These are phyloP conservation scores for Sorex araneus DNA, from an alignment of 2,113 vertebrate genomes.

Conservation along the genomic window DNA sequence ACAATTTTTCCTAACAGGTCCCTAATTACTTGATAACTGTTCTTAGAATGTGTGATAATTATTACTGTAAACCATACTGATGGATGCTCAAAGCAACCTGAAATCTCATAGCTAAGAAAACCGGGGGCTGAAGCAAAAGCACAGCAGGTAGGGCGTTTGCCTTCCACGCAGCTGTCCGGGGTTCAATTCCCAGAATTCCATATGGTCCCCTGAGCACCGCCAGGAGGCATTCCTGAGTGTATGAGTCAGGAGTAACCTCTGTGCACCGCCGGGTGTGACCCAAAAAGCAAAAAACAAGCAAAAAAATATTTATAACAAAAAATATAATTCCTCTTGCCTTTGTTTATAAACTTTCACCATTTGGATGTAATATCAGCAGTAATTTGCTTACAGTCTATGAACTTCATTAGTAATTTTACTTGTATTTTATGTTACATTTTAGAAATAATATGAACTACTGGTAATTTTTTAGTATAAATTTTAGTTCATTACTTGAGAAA, in stretches of 20 bases:
- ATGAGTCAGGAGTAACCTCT: no score
- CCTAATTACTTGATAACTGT: neutral
- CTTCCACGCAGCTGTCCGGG: no score
- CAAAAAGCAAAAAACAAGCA: no score
- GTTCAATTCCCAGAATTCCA: no score
- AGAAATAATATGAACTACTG: neutral
- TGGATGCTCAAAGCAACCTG: neutral
- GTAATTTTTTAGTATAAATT: neutral
- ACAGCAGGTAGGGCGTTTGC: no score
- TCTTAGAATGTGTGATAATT: neutral
- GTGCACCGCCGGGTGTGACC: no score
- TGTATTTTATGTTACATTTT: neutral
- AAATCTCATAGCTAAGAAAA: neutral
- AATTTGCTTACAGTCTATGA: neutral
- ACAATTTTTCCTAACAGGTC: neutral
- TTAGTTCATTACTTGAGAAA: neutral
- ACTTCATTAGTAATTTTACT: neutral
- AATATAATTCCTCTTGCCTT: fast-evolving
- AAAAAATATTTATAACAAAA: no score
- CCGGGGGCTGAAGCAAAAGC: no score
- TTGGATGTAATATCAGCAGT: neutral
- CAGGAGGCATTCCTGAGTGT: no score
- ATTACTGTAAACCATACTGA: neutral
- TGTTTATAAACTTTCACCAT: fast-evolving
- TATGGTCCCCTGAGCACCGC: no score